Evolutionary conservation across 2,113 vertebrate genomes (phyloP), one percentile per base, ranked within the genome.

Genomic region (Nansenia antarctica): DNA sequence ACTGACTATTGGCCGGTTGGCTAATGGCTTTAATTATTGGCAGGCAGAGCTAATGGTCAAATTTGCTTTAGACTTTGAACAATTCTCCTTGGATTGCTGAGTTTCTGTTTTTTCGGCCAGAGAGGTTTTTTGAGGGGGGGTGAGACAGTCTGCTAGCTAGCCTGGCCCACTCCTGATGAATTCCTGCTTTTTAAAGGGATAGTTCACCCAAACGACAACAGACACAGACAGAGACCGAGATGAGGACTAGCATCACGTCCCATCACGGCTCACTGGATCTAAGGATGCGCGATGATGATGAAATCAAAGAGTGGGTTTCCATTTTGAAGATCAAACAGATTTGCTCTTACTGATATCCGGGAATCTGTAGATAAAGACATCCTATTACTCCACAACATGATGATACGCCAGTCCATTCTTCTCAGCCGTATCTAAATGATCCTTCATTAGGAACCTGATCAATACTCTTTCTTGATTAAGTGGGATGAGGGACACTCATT

Each of bases 391-490:
- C 79, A 79, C 78, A 86, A 83, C 81, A 86, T 77, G 77, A 88
- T 90, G 82, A 89, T 85, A 85, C 62, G 70, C 81, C 52, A 65
- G 71, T 82, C 79, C 78, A 78, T 87, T 87, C 83, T 83, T 90
- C 80, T 86, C 77, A 82, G 65, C 74, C 79, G 77, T 88, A 91
- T 92, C 88, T 89, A 83, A 89, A 92, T 84, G 83, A 85, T 86
- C 83, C 86, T 87, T 91, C 87, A 91, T 92, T 91, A 91, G 84
- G 80, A 78, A 78, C 83, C 80, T 86, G 90, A 93, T 95, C 93
- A 94, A 94, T 94, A 93, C 84, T 88, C 93, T 91, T 91, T 81
- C 92, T 92, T 94, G 94, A 95, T 94, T 93, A 95, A 95, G 94
- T 92, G 88, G 88, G 82, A 83, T 79, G 90, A 92, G 92, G 94